Percentiles rank a stretch among this genome's conserved stretches.
Conservation (phyloP, 2,113 vertebrate genomes). For the Burhinus oedicnemus region DNA sequence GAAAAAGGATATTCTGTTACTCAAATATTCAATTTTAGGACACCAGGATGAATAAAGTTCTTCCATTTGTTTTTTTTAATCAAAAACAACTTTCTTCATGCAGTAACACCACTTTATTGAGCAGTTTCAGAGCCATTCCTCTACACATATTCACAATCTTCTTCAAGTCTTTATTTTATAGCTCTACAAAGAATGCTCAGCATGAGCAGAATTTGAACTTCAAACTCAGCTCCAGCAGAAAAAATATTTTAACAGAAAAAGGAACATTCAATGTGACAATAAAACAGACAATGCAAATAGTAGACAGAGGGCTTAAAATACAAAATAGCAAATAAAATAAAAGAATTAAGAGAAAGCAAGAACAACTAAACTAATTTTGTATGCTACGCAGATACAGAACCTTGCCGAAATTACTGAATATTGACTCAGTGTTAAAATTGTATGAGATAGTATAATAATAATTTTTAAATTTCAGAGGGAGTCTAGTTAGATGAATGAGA, state of each 20-base stretch:
- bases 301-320: not conserved
- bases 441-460: not conserved
- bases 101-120: not conserved
- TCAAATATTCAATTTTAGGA: not conserved
- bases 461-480: not conserved
- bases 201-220: slow-evolving; percentile 8
- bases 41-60: not conserved
- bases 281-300: not conserved
- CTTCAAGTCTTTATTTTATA: not conserved
- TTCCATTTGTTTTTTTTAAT: not conserved
- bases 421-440: not conserved
- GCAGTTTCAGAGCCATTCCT: not conserved
- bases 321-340: not conserved
- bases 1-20: slow-evolving; percentile 1
- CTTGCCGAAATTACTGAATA: not conserved
- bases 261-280: not conserved
- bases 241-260: not conserved
- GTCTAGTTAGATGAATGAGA: not conserved
- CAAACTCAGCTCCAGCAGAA: not conserved
- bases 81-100: not conserved
- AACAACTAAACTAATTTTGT: not conserved
- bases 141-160: not conserved
- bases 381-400: not conserved
- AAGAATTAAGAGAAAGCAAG: not conserved
- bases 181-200: slow-evolving; percentile 14